Evolutionary conservation across 1,140 invertebrate species (phyloP).

Genomic region (Habropoda laboriosa): DNA sequence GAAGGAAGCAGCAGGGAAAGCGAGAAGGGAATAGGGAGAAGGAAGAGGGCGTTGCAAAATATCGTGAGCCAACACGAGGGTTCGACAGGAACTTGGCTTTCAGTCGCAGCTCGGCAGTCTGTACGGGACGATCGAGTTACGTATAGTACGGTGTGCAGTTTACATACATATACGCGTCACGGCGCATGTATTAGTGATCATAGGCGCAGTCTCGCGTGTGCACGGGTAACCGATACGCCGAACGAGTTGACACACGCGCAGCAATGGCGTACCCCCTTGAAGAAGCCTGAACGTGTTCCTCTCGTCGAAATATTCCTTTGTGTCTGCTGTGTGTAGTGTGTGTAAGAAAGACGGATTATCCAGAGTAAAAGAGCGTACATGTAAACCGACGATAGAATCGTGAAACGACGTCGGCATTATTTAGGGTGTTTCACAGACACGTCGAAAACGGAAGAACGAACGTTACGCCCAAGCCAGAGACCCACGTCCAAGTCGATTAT

Average conservation of each 20-base stretch:
- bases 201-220: conserved; percentile 39
- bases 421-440: neutral
- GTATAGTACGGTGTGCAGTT: conserved; percentile 21
- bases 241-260: conserved; percentile 39
- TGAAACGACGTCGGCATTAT: neutral
- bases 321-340: conserved; percentile 34
- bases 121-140: conserved; percentile 62
- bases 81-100: conserved; percentile 45
- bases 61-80: conserved; percentile 26
- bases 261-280: conserved; percentile 30
- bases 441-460: conserved; percentile 1
- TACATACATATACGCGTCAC: conserved; percentile 17
- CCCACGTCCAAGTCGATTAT: conserved; percentile 4
- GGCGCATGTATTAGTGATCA: conserved; percentile 27
- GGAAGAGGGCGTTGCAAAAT: conserved; percentile 52
- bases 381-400: neutral
- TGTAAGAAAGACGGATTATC: conserved; percentile 16
- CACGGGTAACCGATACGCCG: conserved; percentile 44
- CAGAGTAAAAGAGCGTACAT: neutral
- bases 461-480: conserved; percentile 42
- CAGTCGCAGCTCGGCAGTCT: conserved; percentile 70
- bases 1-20: neutral
- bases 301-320: conserved; percentile 25
- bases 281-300: conserved; percentile 20
- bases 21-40: neutral